These are phyloP conservation scores for Prenolepis imparis DNA, from an alignment of 2,888 invertebrate species.

Conservation along the genomic window DNA sequence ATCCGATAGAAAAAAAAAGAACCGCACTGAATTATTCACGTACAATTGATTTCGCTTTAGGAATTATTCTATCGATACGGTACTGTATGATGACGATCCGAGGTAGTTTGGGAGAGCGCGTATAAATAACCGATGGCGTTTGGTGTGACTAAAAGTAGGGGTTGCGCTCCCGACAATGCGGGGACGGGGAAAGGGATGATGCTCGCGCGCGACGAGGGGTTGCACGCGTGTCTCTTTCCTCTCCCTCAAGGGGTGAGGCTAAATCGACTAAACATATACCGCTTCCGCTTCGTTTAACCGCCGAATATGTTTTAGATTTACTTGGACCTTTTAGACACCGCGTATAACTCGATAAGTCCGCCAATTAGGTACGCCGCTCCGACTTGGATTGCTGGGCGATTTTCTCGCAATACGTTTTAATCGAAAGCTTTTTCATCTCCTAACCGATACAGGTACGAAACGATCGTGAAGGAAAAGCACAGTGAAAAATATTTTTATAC, in stretches of 20 bases:
- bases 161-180: slow-evolving; percentile 59
- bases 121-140: slow-evolving; percentile 82
- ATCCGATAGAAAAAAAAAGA: background rate
- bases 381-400: slow-evolving; percentile 30
- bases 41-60: background rate
- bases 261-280: slow-evolving; percentile 85
- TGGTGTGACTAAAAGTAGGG: slow-evolving; percentile 80
- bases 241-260: slow-evolving; percentile 70
- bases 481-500: background rate
- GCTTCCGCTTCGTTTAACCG: slow-evolving; percentile 84
- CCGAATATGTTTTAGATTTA: slow-evolving; percentile 85
- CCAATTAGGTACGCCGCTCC: slow-evolving; percentile 74
- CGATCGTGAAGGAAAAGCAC: background rate
- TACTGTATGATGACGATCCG: slow-evolving; percentile 48
- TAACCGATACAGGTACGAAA: background rate
- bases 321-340: slow-evolving; percentile 71
- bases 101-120: slow-evolving; percentile 48
- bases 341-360: slow-evolving; percentile 74
- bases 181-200: slow-evolving; percentile 69
- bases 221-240: slow-evolving; percentile 65
- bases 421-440: slow-evolving; percentile 31
- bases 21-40: background rate
- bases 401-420: slow-evolving; percentile 39
- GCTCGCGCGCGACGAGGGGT: slow-evolving; percentile 74
- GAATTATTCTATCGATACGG: slow-evolving; percentile 24